phyloP scores from a whole-genome alignment of 2,113 vertebrate genomes.

The Corythornis vintsioides region DNA sequence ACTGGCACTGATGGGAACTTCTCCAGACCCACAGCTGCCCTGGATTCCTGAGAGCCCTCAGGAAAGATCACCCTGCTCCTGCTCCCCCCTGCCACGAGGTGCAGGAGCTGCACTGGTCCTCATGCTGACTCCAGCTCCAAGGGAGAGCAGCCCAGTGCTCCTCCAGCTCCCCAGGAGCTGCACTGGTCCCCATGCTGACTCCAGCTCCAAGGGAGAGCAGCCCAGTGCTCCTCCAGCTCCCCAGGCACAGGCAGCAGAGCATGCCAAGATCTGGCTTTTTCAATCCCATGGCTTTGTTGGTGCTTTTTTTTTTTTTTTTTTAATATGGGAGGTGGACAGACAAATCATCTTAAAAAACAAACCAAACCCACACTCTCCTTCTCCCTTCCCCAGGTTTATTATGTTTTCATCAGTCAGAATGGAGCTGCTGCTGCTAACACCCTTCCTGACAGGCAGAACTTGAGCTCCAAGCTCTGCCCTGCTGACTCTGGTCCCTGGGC shows the following conservation, averaged over 20 bases:
- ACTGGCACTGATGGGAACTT: neutral
- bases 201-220: no score
- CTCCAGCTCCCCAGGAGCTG: no score
- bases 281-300: neutral
- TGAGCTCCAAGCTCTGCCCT: neutral
- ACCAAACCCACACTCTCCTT: neutral
- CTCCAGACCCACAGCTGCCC: neutral
- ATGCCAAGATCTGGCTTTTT: neutral
- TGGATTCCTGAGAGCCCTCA: neutral
- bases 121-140: no score
- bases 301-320: neutral
- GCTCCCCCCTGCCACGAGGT: neutral
- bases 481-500: neutral
- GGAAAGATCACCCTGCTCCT: neutral
- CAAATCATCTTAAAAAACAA: neutral
- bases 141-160: no score
- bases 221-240: neutral
- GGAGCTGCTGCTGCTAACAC: neutral
- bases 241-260: fast-evolving
- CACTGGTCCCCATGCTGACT: no score
- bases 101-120: neutral
- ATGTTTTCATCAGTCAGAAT: neutral
- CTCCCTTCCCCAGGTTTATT: neutral
- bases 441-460: neutral
- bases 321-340: neutral